Percentiles rank a stretch among this genome's conserved stretches.
These are phyloP conservation scores for Itoplectis maculator DNA, from an alignment of 2,888 invertebrate genomes.

Conservation along the genomic window DNA sequence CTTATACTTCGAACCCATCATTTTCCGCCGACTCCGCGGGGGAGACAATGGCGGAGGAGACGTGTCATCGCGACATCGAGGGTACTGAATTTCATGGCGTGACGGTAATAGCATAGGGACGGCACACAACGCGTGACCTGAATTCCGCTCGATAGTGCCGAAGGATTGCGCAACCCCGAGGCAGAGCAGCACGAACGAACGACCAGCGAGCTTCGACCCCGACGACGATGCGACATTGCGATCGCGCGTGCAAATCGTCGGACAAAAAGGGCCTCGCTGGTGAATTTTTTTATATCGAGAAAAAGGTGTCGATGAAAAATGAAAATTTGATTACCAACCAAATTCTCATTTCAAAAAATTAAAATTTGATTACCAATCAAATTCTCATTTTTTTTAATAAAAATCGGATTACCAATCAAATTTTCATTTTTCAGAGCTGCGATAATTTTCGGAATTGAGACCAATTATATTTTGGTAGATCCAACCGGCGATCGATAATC, in stretches of 20 bases:
- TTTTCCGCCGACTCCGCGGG: neutral
- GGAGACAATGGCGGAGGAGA: conserved; percentile 34
- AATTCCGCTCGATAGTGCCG: conserved; percentile 78
- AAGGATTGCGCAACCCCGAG: conserved; percentile 79
- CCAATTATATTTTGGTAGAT: too few relatives aligned
- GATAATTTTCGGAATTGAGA: too few relatives aligned
- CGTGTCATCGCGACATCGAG: conserved; percentile 68
- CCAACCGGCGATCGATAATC: too few relatives aligned
- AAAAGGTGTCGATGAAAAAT: too few relatives aligned
- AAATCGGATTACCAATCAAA: too few relatives aligned
- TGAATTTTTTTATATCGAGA: too few relatives aligned
- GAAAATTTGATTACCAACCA: too few relatives aligned
- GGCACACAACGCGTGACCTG: conserved; percentile 80
- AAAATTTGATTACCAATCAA: too few relatives aligned
- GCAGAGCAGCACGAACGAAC: too few relatives aligned
- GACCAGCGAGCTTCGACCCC: conserved; percentile 47
- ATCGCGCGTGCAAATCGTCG: conserved; percentile 63
- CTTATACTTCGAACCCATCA: neutral
- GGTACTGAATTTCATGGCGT: conserved; percentile 72
- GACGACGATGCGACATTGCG: conserved; percentile 52
- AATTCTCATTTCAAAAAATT: too few relatives aligned
- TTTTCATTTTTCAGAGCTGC: too few relatives aligned
- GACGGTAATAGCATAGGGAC: conserved; percentile 76
- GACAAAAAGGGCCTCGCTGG: conserved; percentile 65
- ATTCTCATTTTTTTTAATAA: too few relatives aligned